Evolutionary conservation across 1,140 invertebrate genomes (phyloP).

Genomic region (Pogonus chalceus): DNA sequence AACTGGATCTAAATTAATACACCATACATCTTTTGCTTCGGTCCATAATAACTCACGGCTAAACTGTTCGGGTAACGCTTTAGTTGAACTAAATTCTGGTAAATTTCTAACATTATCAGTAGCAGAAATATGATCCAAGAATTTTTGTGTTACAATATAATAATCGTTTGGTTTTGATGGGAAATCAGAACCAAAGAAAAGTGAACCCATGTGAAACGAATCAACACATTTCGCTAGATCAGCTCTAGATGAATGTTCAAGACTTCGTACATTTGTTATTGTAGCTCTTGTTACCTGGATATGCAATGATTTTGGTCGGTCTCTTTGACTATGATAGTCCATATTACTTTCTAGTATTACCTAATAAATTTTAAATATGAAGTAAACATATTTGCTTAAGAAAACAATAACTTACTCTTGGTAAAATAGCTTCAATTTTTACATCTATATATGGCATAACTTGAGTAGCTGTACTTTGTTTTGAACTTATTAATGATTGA

Average conservation of each 20-base stretch:
- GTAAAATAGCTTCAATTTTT: constrained; percentile 82
- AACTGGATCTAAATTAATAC: constrained; percentile 74
- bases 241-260: constrained; percentile 54
- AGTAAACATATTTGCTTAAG: constrained; percentile 8
- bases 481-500: constrained; percentile 48
- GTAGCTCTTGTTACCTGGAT: constrained; percentile 70
- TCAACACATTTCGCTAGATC: constrained; percentile 66
- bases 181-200: constrained; percentile 65
- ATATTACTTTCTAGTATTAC: constrained; percentile 58
- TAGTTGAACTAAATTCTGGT: constrained; percentile 15
- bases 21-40: constrained; percentile 80
- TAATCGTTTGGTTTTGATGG: constrained; percentile 55
- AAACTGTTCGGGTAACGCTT: constrained; percentile 25
- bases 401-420: constrained; percentile 52
- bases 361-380: constrained; percentile 38
- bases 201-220: constrained; percentile 56
- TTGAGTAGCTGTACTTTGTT: constrained; percentile 32
- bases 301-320: constrained; percentile 70
- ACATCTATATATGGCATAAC: constrained; percentile 71
- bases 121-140: constrained; percentile 57
- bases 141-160: constrained; percentile 61
- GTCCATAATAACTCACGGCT: constrained; percentile 66
- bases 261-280: constrained; percentile 66
- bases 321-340: constrained; percentile 62
- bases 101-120: constrained; percentile 39